Percentiles rank a stretch among this genome's conserved stretches.
Evolutionary conservation across 1,140 invertebrate species (phyloP).

Genomic region (Drosophila elegans): DNA sequence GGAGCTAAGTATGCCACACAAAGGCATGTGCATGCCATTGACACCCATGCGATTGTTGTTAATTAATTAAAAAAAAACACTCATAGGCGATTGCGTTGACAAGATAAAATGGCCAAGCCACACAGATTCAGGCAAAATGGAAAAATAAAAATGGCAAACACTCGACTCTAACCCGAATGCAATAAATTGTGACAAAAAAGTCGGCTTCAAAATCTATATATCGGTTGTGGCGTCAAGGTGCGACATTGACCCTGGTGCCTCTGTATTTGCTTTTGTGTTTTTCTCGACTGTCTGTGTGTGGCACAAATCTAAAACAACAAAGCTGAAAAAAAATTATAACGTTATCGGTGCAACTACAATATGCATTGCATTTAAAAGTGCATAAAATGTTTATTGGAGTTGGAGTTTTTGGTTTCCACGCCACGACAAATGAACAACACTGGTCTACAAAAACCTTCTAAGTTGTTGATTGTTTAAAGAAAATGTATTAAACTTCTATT

Average conservation of each 20-base stretch:
- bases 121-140: slow-evolving; percentile 49
- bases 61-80: slow-evolving; percentile 74
- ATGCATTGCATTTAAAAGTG: slow-evolving; percentile 78
- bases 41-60: slow-evolving; percentile 78
- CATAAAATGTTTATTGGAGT: slow-evolving; percentile 71
- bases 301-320: slow-evolving; percentile 54
- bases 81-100: slow-evolving; percentile 79
- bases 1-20: slow-evolving; percentile 37
- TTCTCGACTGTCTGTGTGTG: slow-evolving; percentile 41
- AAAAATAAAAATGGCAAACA: slow-evolving; percentile 38
- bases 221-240: slow-evolving; percentile 69
- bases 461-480: too few species aligned
- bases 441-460: slow-evolving; percentile 11
- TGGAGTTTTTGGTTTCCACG: slow-evolving; percentile 47
- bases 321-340: slow-evolving; percentile 38
- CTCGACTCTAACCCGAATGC: slow-evolving; percentile 46
- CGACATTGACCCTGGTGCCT: slow-evolving; percentile 72
- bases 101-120: slow-evolving; percentile 70
- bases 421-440: slow-evolving; percentile 57
- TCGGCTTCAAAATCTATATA: slow-evolving; percentile 59
- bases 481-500: too few species aligned
- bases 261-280: slow-evolving; percentile 30
- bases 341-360: slow-evolving; percentile 55
- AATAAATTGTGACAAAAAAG: slow-evolving; percentile 77
- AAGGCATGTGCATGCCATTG: slow-evolving; percentile 62